These are phyloP conservation scores for Drosophila busckii DNA, from an alignment of 1,140 invertebrate species.

Conservation along the genomic window DNA sequence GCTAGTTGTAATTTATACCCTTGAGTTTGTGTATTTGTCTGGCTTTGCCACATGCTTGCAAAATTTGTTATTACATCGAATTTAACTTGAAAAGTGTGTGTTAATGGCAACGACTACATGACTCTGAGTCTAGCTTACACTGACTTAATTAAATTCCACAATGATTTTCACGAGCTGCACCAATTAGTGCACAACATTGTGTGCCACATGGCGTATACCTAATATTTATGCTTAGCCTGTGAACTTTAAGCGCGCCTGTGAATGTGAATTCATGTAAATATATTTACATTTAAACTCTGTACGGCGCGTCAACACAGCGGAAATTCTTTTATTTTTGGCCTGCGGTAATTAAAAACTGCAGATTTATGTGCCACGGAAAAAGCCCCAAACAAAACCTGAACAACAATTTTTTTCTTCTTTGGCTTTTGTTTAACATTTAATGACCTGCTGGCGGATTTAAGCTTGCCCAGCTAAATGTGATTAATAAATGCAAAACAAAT, in stretches of 20 bases:
- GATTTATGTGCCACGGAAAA: conserved; percentile 41
- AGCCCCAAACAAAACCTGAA: conserved; percentile 13
- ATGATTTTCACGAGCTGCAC: conserved; percentile 58
- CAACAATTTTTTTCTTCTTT: conserved; percentile 8
- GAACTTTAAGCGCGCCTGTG: no score
- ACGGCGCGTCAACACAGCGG: no score
- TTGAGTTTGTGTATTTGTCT: not conserved
- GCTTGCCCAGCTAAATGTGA: no score
- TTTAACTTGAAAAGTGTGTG: conserved; percentile 75
- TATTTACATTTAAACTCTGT: conserved; percentile 31
- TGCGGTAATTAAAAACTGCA: conserved; percentile 50
- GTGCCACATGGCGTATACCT: conserved; percentile 57
- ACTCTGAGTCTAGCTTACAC: conserved; percentile 11
- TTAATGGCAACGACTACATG: conserved; percentile 55
- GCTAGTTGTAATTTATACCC: no score
- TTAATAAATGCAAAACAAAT: no score
- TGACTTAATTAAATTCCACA: conserved; percentile 68
- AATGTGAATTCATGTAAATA: conserved; percentile 28
- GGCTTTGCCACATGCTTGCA: not conserved
- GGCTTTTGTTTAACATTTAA: no score
- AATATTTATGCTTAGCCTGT: conserved; percentile 17
- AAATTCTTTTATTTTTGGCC: no score
- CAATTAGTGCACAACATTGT: conserved; percentile 21
- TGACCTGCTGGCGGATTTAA: no score
- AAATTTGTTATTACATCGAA: conserved; percentile 70